Conservation (phyloP, 2,797 vertebrate species). For the Dromococcyx pavoninus region DNA sequence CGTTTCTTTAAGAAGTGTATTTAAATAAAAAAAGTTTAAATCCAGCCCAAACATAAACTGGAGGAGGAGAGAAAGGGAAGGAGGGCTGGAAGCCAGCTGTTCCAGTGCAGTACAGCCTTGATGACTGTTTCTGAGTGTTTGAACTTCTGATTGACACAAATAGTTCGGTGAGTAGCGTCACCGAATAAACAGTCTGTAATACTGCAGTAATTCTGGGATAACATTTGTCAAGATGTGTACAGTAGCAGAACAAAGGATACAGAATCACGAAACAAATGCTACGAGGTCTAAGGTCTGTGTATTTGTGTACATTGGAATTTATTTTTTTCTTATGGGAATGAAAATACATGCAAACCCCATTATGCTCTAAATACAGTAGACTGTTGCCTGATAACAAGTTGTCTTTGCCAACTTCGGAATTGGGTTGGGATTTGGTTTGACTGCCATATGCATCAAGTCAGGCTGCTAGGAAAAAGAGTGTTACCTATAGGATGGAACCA, state of each 20-base stretch:
- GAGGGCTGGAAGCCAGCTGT: slow-evolving; percentile 17
- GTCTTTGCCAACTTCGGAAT: not conserved
- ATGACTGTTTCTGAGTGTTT: not conserved
- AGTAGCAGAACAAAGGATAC: slow-evolving; percentile 27
- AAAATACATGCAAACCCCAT: not conserved
- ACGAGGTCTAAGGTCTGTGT: not conserved
- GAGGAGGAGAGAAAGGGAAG: not conserved
- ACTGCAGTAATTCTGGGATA: not conserved
- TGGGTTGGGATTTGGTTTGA: not conserved
- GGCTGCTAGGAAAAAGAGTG: not conserved
- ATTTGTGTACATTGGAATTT: not conserved
- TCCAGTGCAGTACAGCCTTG: not conserved
- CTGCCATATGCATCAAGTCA: not conserved
- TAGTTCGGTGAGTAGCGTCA: not conserved
- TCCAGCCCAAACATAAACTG: not conserved
- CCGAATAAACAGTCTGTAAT: not conserved
- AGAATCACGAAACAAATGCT: not conserved
- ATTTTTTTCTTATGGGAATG: not conserved
- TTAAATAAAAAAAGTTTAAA: not conserved
- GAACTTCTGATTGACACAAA: slow-evolving; percentile 41
- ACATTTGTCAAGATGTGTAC: not conserved
- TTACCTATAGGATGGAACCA: not conserved
- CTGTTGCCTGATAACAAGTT: not conserved
- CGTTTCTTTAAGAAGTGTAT: not conserved
- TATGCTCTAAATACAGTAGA: not conserved